Evolutionary conservation across 2,113 vertebrate species (phyloP).

Genomic region (Motacilla alba): DNA sequence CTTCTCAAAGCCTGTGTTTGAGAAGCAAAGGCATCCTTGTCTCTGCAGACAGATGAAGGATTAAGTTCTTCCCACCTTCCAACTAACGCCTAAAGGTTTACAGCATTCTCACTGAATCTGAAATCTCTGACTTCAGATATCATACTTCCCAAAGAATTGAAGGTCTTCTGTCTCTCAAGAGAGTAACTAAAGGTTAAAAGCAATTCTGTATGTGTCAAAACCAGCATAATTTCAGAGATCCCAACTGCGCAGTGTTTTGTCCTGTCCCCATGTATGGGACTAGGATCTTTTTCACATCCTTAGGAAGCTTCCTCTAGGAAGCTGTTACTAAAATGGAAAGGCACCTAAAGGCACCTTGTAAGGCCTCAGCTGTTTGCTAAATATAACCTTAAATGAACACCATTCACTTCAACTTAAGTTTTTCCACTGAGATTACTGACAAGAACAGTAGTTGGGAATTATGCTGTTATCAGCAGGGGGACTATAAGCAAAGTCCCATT

Average conservation of each 20-base stretch:
- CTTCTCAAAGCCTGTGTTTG: neutral
- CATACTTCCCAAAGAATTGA: neutral
- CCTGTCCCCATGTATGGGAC: neutral
- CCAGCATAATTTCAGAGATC: neutral
- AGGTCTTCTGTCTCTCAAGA: neutral
- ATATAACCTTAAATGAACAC: constrained; percentile 11
- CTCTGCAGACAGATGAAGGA: neutral
- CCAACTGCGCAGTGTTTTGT: neutral
- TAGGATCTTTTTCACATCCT: neutral
- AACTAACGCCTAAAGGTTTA: neutral
- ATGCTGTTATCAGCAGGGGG: neutral
- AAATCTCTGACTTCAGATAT: neutral
- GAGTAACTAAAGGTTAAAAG: neutral
- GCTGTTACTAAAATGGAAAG: neutral
- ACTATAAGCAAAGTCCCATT: neutral
- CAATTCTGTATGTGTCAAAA: neutral
- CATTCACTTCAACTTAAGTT: neutral
- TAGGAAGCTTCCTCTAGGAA: neutral
- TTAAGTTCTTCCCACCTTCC: neutral
- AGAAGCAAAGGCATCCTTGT: neutral
- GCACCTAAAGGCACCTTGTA: neutral
- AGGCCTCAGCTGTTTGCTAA: constrained; percentile 27
- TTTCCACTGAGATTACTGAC: constrained; percentile 43
- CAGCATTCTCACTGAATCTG: neutral
- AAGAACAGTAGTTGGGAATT: constrained; percentile 34